phyloP scores from a whole-genome alignment of 2,888 invertebrate species.

The Plemyria rubiginata region DNA sequence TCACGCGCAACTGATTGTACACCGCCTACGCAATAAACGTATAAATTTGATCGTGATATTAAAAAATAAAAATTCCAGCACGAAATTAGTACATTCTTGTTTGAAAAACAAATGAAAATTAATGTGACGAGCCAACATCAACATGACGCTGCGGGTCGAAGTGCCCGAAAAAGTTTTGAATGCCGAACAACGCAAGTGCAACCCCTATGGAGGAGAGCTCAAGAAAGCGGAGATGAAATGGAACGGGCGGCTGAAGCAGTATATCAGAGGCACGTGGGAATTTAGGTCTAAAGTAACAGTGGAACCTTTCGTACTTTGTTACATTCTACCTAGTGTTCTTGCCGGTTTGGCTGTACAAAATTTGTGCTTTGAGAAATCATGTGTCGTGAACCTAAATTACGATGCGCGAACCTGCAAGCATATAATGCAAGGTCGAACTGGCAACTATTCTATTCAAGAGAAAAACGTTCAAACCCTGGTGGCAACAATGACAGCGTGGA shows the following conservation, averaged over 20 bases:
- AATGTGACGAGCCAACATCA: constrained; percentile 62
- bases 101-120: constrained; percentile 67
- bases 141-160: constrained; percentile 81
- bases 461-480: constrained; percentile 80
- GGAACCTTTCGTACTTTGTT: constrained; percentile 88
- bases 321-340: constrained; percentile 87
- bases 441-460: constrained; percentile 72
- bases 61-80: constrained; percentile 24
- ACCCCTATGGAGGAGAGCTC: constrained; percentile 60
- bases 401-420: constrained; percentile 82
- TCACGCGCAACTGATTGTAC: constrained; percentile 61
- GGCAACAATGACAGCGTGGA: constrained; percentile 85
- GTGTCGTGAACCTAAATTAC: constrained; percentile 82
- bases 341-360: constrained; percentile 86
- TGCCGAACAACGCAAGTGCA: constrained; percentile 71
- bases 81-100: constrained; percentile 20
- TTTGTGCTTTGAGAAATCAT: constrained; percentile 85
- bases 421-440: constrained; percentile 75
- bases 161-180: constrained; percentile 75
- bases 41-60: constrained; percentile 6
- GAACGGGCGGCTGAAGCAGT: constrained; percentile 68
- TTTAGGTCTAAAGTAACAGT: constrained; percentile 84
- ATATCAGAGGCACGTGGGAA: constrained; percentile 72
- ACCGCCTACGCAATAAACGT: constrained; percentile 23
- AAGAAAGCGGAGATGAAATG: constrained; percentile 67